A percentile compares a stretch with the other conserved stretches of the same genome.
Evolutionary conservation across 2,113 vertebrate genomes (phyloP).

Genomic region (Etia nguti): DNA sequence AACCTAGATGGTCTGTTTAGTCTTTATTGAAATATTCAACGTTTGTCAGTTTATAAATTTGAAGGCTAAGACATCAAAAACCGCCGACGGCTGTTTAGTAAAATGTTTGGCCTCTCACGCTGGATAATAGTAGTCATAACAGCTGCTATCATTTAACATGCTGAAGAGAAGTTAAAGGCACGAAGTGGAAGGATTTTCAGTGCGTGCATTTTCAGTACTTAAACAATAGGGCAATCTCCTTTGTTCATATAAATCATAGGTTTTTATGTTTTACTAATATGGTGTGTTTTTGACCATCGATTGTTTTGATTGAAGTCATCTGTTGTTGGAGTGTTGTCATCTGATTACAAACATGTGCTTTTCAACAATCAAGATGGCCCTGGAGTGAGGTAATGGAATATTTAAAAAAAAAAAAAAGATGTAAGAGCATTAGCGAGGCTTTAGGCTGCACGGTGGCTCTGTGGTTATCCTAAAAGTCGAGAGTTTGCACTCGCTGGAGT

Average conservation of each 20-base stretch:
- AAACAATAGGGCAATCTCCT: not conserved
- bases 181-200: not conserved
- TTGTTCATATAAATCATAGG: conserved; percentile 1
- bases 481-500: not conserved
- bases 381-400: conserved; percentile 63
- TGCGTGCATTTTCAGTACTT: not conserved
- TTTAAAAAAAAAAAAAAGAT: not conserved
- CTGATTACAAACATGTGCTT: conserved; percentile 60
- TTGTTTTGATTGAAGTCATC: conserved; percentile 56
- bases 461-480: not conserved
- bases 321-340: conserved; percentile 36
- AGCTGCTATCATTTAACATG: not conserved
- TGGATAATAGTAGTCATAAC: not conserved
- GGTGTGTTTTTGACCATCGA: conserved; percentile 30
- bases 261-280: conserved; percentile 17
- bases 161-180: not conserved
- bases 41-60: not conserved
- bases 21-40: not conserved
- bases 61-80: not conserved
- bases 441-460: conserved; percentile 1
- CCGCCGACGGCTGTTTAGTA: not conserved
- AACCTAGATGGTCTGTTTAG: not conserved
- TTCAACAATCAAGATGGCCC: conserved; percentile 19
- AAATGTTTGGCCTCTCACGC: not conserved
- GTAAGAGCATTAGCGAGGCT: not conserved